A percentile compares a stretch with the other conserved stretches of the same genome.
Evolutionary conservation across 1,140 invertebrate species (phyloP).

Genomic region (Drosophila cardini): DNA sequence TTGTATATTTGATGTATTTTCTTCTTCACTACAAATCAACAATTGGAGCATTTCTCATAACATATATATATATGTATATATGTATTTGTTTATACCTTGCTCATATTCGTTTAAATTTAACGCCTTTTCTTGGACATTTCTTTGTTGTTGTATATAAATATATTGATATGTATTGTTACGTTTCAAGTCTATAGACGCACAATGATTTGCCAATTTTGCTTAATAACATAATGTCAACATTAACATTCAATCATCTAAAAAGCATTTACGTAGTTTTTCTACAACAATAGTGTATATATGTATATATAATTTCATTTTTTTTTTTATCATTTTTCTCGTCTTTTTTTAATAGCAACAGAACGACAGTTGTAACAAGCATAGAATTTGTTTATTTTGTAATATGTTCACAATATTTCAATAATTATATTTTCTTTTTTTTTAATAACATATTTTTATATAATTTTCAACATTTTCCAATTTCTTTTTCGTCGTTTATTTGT

Average conservation of each 20-base stretch:
- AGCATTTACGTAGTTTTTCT: slow-evolving; percentile 9
- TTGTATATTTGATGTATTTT: slow-evolving; percentile 68
- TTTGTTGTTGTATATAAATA: slow-evolving; percentile 12
- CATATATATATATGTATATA: slow-evolving; percentile 45
- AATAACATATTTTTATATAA: too few relatives aligned
- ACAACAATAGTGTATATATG: slow-evolving; percentile 19
- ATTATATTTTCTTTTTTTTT: slow-evolving; percentile 20
- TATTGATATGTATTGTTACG: slow-evolving; percentile 83
- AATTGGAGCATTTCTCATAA: slow-evolving; percentile 50
- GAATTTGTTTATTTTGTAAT: background rate
- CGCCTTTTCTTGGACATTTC: background rate
- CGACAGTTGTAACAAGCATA: slow-evolving; percentile 55
- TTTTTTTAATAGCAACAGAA: slow-evolving; percentile 62
- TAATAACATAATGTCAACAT: slow-evolving; percentile 3
- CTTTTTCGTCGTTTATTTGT: background rate
- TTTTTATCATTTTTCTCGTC: slow-evolving; percentile 19
- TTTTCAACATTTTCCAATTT: background rate
- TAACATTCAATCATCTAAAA: slow-evolving; percentile 9
- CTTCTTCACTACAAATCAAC: slow-evolving; percentile 61
- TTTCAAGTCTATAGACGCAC: slow-evolving; percentile 76
- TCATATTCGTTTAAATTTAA: slow-evolving; percentile 33
- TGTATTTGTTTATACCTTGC: slow-evolving; percentile 32
- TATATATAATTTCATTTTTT: slow-evolving; percentile 16
- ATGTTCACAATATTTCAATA: background rate
- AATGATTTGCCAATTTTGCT: slow-evolving; percentile 30